Evolutionary conservation across 2,113 vertebrate species (phyloP).

Genomic region (Heterotilapia buettikoferi): DNA sequence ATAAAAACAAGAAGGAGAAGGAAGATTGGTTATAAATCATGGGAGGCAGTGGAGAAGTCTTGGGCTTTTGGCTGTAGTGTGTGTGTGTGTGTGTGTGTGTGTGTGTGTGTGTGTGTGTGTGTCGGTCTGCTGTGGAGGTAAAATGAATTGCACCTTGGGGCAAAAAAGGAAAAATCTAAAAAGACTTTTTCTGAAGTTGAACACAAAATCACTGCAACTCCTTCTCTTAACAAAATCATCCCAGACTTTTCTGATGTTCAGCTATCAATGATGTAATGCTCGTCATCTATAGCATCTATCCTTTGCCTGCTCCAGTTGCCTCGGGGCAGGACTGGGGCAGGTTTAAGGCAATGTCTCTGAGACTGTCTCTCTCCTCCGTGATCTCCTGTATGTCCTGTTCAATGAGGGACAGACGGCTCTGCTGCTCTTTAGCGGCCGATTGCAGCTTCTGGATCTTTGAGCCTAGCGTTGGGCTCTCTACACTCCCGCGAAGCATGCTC

Average conservation of each 20-base stretch:
- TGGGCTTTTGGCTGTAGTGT: background rate
- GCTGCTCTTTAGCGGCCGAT: slow-evolving; percentile 73
- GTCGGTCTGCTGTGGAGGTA: background rate
- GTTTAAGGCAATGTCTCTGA: slow-evolving; percentile 81
- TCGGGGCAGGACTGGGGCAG: slow-evolving; percentile 77
- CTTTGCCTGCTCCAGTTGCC: slow-evolving; percentile 16
- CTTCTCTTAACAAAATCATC: slow-evolving; percentile 8
- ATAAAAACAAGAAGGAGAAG: background rate
- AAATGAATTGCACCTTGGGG: slow-evolving; percentile 20
- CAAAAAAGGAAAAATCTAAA: background rate
- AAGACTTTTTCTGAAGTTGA: background rate
- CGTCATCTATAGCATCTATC: background rate
- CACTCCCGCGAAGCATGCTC: slow-evolving; percentile 66
- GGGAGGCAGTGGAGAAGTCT: background rate
- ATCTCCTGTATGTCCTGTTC: slow-evolving; percentile 82
- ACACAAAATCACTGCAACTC: slow-evolving; percentile 5
- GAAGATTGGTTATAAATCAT: slow-evolving; percentile 1
- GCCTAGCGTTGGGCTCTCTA: slow-evolving; percentile 66
- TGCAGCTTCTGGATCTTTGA: slow-evolving; percentile 76
- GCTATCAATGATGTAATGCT: background rate
- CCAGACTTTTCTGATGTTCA: background rate
- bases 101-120: background rate
- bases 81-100: background rate
- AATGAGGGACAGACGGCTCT: slow-evolving; percentile 66
- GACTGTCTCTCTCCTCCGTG: slow-evolving; percentile 77